Conservation (phyloP, 2,113 vertebrate species). For the Chloebia gouldiae region DNA sequence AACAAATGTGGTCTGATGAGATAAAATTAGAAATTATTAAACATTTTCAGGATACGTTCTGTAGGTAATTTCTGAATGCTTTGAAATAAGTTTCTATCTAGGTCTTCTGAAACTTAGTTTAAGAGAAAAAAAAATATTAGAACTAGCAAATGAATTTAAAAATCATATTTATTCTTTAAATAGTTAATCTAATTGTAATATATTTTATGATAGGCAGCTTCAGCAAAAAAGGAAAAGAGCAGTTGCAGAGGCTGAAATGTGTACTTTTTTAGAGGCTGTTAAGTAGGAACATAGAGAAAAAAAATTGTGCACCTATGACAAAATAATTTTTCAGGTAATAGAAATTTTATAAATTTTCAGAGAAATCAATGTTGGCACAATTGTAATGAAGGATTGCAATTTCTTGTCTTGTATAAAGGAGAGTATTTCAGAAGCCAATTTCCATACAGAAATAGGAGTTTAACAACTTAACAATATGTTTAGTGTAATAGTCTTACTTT, state of each 20-base stretch:
- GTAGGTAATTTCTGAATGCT: not conserved
- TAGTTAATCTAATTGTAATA: not conserved
- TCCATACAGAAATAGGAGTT: not conserved
- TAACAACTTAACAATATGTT: not conserved
- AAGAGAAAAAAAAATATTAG: not conserved
- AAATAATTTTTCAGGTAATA: conserved; percentile 12
- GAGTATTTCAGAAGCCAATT: not conserved
- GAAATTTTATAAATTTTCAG: not conserved
- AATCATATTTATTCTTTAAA: not conserved
- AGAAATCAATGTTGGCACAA: not conserved
- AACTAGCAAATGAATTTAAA: not conserved
- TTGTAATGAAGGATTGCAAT: not conserved
- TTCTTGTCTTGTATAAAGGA: not conserved
- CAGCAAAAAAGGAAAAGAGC: not conserved
- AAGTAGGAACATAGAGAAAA: not conserved
- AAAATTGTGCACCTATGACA: not conserved
- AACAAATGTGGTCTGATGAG: not conserved
- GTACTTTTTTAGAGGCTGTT: not conserved
- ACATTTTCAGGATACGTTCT: not conserved
- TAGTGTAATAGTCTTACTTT: not conserved
- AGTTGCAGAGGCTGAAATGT: not conserved
- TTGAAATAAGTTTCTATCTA: not conserved
- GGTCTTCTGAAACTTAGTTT: not conserved
- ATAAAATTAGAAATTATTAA: not conserved
- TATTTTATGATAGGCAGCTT: not conserved